Base-by-base conservation (phyloP, 2,888 invertebrate species). In the Apodemia hepburni region DNA sequence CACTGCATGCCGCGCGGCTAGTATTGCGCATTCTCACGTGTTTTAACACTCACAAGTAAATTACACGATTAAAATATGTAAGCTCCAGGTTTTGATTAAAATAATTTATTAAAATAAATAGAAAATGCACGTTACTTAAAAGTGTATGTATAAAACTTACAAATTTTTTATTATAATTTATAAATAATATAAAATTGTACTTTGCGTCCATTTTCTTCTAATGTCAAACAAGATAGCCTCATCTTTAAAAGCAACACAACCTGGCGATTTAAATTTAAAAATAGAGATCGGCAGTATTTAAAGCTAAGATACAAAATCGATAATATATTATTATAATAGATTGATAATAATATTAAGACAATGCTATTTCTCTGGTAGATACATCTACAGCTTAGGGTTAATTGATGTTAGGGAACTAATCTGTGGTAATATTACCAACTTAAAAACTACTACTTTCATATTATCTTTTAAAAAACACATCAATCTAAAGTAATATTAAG, bases 41-140 rank as follows among this genome's bases (percentile, higher is more conserved):
- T n/a, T n/a, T n/a, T n/a, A n/a, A n/a, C n/a, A n/a, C 33, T 33
- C 8, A 8, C 33, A 7, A 33, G 33, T 33, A n/a, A n/a, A 47
- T 17, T 47, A 47, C 47, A 47, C 17, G 47, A 47, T 17, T 47
- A 47, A 15, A 47, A n/a, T n/a, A 17, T 47, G 1, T 45, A 45
- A n/a, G 47, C 47, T 1, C 8, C 17, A 17, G 5, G 47, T 47
- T 47, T 17, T 6, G 1, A 7, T 47, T 47, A 17, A 49, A 49
- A 49, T 49, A 49, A 18, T 49, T 18, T 49, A 18, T 49, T 49
- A 49, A 17, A 49, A 49, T 49, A 49, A 49, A 49, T 49, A 49
- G 18, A 18, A 49, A 17, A 51, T 60, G 38, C 54, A 60, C 49
- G 45, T 17, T 18, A n/a, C 18, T n/a, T n/a, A 49, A 49, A 49